Conservation (phyloP, 2,113 vertebrate species). For the Glaucomys volans region DNA sequence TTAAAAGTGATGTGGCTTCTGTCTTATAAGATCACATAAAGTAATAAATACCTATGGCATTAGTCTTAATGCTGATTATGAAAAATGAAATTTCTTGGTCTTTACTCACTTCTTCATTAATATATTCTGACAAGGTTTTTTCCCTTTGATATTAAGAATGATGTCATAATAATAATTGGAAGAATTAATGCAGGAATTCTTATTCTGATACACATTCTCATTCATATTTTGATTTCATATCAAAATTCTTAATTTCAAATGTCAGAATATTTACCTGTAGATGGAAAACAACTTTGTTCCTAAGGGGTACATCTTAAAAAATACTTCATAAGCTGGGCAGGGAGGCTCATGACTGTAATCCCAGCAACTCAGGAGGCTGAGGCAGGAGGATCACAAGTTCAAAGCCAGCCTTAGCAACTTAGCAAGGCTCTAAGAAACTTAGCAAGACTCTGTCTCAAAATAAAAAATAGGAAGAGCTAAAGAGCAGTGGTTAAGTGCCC, state of each 20-base stretch:
- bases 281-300: not conserved
- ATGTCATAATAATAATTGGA: not conserved
- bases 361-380: too few species aligned
- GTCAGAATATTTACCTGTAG: not conserved
- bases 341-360: too few species aligned
- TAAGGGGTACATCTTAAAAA: not conserved
- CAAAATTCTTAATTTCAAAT: constrained; percentile 57
- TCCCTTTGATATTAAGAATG: constrained; percentile 47
- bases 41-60: not conserved
- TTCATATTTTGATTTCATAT: constrained; percentile 23
- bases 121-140: constrained; percentile 36
- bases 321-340: too few species aligned
- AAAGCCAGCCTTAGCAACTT: too few species aligned
- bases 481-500: too few species aligned
- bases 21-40: not conserved
- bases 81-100: constrained; percentile 21
- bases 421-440: too few species aligned
- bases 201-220: not conserved
- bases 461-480: too few species aligned
- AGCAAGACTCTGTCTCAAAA: too few species aligned
- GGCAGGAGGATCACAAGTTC: too few species aligned
- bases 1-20: not conserved
- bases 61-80: constrained; percentile 40
- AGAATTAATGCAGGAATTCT: constrained; percentile 1
- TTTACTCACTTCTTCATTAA: not conserved